These are phyloP conservation scores for Muraenolepis orangiensis DNA, from an alignment of 2,797 vertebrate genomes.

Conservation along the genomic window DNA sequence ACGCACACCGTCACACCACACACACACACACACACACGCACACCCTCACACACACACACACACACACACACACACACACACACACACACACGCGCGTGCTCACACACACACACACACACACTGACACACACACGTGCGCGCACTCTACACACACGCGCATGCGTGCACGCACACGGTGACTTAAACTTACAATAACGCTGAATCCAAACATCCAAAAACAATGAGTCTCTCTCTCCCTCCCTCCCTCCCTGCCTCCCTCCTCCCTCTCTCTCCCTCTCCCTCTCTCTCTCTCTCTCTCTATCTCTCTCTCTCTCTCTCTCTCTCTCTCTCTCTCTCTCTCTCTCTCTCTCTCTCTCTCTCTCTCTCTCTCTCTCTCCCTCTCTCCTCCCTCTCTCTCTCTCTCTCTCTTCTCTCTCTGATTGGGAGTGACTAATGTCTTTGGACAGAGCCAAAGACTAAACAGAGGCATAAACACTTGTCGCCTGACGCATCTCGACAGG, in stretches of 20 bases:
- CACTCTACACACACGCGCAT: slow-evolving; percentile 6
- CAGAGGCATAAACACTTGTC: slow-evolving; percentile 40
- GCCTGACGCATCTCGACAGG: slow-evolving; percentile 54
- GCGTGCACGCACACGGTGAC: slow-evolving; percentile 1
- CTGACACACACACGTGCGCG: slow-evolving; percentile 1
- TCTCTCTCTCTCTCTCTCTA: slow-evolving; percentile 17
- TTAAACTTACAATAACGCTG: not conserved
- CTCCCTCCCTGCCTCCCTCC: not conserved
- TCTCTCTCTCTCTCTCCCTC: slow-evolving; percentile 32
- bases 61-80: slow-evolving; percentile 1
- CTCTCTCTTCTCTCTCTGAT: slow-evolving; percentile 32
- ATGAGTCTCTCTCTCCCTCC: too few relatives aligned
- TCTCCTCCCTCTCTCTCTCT: not conserved
- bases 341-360: slow-evolving; percentile 60
- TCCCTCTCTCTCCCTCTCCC: slow-evolving; percentile 15
- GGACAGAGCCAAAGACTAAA: slow-evolving; percentile 56
- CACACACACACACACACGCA: slow-evolving; percentile 9
- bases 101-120: slow-evolving; percentile 5
- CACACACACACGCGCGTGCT: slow-evolving; percentile 8
- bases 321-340: slow-evolving; percentile 51
- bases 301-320: slow-evolving; percentile 20
- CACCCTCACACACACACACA: slow-evolving; percentile 1
- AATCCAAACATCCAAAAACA: not conserved
- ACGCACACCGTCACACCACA: too few relatives aligned
- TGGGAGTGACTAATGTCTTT: slow-evolving; percentile 57